phyloP scores from a whole-genome alignment of 2,797 vertebrate genomes.

The Protonibea diacanthus region DNA sequence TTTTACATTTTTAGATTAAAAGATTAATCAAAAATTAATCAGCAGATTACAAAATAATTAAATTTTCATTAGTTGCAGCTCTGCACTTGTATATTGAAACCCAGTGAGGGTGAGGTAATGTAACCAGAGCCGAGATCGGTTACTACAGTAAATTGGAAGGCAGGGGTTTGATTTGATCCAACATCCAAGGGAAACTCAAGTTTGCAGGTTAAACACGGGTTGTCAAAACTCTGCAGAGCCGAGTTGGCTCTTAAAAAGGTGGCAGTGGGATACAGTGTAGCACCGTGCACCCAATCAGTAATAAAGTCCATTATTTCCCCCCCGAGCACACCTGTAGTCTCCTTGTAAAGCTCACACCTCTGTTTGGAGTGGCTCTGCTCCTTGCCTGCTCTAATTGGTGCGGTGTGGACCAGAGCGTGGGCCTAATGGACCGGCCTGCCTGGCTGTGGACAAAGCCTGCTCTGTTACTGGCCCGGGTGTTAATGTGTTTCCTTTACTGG shows the following conservation, averaged over 20 bases:
- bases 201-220: constrained; percentile 78
- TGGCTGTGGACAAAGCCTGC: constrained; percentile 78
- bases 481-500: constrained; percentile 86
- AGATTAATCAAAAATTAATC: neutral
- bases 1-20: neutral
- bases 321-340: constrained; percentile 78
- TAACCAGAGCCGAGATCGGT: constrained; percentile 42
- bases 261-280: constrained; percentile 66
- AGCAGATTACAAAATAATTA: neutral
- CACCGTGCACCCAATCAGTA: constrained; percentile 71
- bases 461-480: constrained; percentile 82
- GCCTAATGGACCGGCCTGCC: constrained; percentile 71
- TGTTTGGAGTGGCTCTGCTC: constrained; percentile 79
- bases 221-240: constrained; percentile 71
- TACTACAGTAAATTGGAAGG: constrained; percentile 45
- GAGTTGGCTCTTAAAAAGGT: constrained; percentile 68
- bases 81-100: neutral
- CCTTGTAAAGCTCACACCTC: constrained; percentile 82
- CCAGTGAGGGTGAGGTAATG: constrained; percentile 14
- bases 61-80: neutral
- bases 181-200: constrained; percentile 60
- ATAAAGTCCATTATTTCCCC: constrained; percentile 77
- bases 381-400: constrained; percentile 78
- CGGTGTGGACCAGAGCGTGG: constrained; percentile 65
- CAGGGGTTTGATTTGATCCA: constrained; percentile 47